Conservation (phyloP, 1,140 invertebrate species). For the Pogonomyrmex californicus region DNA sequence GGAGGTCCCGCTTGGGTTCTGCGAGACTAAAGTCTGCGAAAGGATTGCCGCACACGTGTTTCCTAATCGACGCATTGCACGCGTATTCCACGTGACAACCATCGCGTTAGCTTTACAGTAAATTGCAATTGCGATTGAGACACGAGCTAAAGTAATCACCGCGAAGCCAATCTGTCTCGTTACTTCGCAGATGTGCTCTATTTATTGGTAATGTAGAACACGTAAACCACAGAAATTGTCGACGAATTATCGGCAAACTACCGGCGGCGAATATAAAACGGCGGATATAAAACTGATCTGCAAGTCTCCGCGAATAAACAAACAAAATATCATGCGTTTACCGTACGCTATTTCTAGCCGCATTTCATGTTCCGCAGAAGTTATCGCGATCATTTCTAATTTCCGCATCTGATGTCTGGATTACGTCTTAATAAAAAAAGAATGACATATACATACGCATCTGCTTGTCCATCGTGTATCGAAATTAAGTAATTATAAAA, state of each 20-base stretch:
- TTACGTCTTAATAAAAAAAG: neutral
- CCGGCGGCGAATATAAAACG: neutral
- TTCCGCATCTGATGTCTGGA: neutral
- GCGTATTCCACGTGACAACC: neutral
- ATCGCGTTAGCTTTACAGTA: slow-evolving; percentile 32
- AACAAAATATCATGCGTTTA: neutral
- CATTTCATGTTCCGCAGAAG: neutral
- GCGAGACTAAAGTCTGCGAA: neutral
- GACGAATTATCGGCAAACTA: neutral
- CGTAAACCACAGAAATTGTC: slow-evolving; percentile 23
- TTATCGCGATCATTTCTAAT: neutral
- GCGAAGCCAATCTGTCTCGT: slow-evolving; percentile 54
- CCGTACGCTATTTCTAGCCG: slow-evolving; percentile 17
- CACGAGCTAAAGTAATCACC: slow-evolving; percentile 68
- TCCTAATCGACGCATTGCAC: slow-evolving; percentile 22
- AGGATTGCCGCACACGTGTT: neutral
- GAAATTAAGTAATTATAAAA: neutral
- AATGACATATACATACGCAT: neutral
- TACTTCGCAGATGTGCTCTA: slow-evolving; percentile 46
- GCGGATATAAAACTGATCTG: slow-evolving; percentile 9
- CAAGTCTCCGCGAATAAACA: slow-evolving; percentile 4
- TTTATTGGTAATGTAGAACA: slow-evolving; percentile 36
- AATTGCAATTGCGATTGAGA: slow-evolving; percentile 57
- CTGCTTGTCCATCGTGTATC: neutral
- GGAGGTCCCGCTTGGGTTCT: neutral